phyloP scores from a whole-genome alignment of 2,888 invertebrate species.

The Drosophila fungiperda region DNA sequence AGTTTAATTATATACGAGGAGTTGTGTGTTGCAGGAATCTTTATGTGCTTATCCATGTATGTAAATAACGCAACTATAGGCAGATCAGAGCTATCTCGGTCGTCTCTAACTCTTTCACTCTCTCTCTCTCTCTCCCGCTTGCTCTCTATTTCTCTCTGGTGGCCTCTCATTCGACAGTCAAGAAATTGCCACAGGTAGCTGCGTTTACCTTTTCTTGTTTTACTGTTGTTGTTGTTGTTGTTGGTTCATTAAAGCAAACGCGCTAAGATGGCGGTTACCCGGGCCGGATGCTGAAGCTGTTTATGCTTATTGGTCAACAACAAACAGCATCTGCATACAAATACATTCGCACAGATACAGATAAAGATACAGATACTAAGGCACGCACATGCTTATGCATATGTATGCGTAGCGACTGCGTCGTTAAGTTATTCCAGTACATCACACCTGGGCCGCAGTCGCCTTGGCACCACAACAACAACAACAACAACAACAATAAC shows the following conservation, averaged over 20 bases:
- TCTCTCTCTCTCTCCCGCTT: too few relatives aligned
- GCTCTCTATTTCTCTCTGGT: conserved; percentile 6
- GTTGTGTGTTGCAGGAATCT: conserved; percentile 29
- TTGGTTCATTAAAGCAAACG: conserved; percentile 72
- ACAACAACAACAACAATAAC: conserved; percentile 16
- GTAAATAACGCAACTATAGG: conserved; percentile 6
- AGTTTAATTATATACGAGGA: conserved; percentile 65
- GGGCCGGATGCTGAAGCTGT: conserved; percentile 77
- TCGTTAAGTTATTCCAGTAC: conserved; percentile 81
- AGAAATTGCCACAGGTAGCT: conserved; percentile 62
- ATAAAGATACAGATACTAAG: conserved; percentile 12
- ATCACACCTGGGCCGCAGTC: conserved; percentile 74
- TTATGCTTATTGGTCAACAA: conserved; percentile 80
- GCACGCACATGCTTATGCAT: conserved; percentile 48
- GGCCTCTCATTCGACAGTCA: conserved; percentile 45
- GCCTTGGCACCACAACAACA: conserved; percentile 55
- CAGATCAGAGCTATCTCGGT: conserved; percentile 4
- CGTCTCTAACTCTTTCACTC: conserved; percentile 5
- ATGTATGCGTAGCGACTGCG: conserved; percentile 75
- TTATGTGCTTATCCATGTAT: conserved; percentile 19
- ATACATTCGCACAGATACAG: conserved; percentile 7
- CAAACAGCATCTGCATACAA: conserved; percentile 58
- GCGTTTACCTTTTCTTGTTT: conserved; percentile 42
- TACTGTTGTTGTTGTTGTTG: conserved; percentile 20
- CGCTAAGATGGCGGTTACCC: conserved; percentile 73